Base-by-base conservation (phyloP, 1,140 invertebrate genomes). In the Monochamus saltuarius region DNA sequence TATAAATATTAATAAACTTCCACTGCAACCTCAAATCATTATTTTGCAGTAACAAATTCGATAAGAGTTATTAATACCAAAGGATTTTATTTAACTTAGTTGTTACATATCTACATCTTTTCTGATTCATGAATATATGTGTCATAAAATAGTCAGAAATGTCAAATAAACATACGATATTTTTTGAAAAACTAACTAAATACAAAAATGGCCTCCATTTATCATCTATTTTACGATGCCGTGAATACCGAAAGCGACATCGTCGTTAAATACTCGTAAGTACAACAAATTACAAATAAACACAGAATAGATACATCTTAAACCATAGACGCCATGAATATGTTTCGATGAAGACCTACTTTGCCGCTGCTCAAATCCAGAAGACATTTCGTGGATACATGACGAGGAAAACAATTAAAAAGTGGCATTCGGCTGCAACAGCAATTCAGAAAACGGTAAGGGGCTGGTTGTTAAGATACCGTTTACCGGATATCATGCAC, bases 131-230 rank as follows among this genome's bases (percentile, higher is more conserved):
- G 2, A 6, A 29, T 29, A 29, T 6, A 29, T 29, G 2, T 6
- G 22, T 3, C 22, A 6, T 6, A 29, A 2, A 29, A 29, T 29
- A 3, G 22, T 29, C 22, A 29, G 22, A 29, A 29, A 29, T 29
- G 22, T 29, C 22, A 29, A 29, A 29, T 29, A 29, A 29, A 29
- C 22, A 29, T 29, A 29, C 22, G 22, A n/a, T 6, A 6, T 29
- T 6, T 6, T 29, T 29, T 29, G 6, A 29, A 29, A 29, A 29
- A 29, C 6, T 29, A 29, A 29, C 22, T 6, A 29, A n/a, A n/a
- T n/a, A 29, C 22, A n/a, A n/a, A 61, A 53, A 68, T 68, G 66
- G 66, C 66, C n/a, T 68, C 66, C 11, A 58, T 66, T n/a, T 66
- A 66, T 54, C 56, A 64, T 39, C 51, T 69, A 17, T 53, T 29